A percentile compares a stretch with the other conserved stretches of the same genome.
phyloP scores from a whole-genome alignment of 2,797 vertebrate species.

The Apogon hyalosoma region DNA sequence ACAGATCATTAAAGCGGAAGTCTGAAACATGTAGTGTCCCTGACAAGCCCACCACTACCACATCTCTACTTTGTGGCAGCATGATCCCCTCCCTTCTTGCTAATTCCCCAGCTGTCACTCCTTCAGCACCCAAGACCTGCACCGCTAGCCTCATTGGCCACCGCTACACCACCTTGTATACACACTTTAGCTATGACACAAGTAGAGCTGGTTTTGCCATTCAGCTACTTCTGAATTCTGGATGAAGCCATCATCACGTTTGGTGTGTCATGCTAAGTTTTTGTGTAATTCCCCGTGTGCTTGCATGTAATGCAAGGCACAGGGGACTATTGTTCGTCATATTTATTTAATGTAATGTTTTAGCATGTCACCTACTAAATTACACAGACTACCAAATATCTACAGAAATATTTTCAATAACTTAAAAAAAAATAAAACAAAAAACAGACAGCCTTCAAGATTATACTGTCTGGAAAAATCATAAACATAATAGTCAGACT shows the following conservation, averaged over 20 bases:
- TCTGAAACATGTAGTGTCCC: constrained; percentile 21
- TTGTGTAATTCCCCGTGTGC: rapidly evolving
- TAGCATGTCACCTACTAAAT: background rate
- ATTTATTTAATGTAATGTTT: background rate
- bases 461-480: background rate
- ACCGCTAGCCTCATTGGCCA: constrained; percentile 6
- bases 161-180: constrained; percentile 4
- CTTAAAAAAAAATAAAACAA: background rate
- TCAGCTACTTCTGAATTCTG: constrained; percentile 3
- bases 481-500: background rate
- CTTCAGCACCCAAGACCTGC: constrained; percentile 28
- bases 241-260: background rate
- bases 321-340: no score
- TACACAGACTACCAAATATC: no score
- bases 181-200: constrained; percentile 8
- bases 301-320: no score
- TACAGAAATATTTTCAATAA: no score
- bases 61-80: constrained; percentile 23
- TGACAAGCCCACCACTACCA: constrained; percentile 3
- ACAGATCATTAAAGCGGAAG: constrained; percentile 17
- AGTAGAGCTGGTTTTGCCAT: background rate
- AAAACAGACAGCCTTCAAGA: background rate
- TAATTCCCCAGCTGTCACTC: constrained; percentile 67
- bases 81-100: constrained; percentile 42
- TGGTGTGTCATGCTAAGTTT: background rate